phyloP scores from a whole-genome alignment of 2,797 vertebrate species.

The Margarornis squamiger region DNA sequence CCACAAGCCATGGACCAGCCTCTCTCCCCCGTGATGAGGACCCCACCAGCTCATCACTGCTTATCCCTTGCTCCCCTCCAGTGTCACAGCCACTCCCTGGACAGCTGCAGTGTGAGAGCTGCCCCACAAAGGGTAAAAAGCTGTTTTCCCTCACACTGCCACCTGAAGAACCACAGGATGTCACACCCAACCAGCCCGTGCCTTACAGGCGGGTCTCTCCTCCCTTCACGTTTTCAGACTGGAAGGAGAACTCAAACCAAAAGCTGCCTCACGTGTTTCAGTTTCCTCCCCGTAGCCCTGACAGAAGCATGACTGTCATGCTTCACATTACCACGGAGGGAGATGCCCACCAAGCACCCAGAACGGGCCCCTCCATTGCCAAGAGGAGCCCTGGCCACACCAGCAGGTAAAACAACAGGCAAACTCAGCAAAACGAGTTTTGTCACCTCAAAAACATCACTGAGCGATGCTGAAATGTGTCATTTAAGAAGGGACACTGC shows the following conservation, averaged over 20 bases:
- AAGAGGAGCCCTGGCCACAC: not conserved
- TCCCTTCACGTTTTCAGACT: not conserved
- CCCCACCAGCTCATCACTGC: accelerated
- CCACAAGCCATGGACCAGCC: not conserved
- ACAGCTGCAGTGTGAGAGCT: not conserved
- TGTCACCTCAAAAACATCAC: not conserved
- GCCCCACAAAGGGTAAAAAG: not conserved
- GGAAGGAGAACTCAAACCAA: not conserved
- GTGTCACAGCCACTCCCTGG: not conserved
- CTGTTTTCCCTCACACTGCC: accelerated
- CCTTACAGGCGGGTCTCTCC: not conserved
- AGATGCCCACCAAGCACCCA: not conserved
- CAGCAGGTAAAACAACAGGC: not conserved
- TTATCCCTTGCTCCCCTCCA: not conserved
- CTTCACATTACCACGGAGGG: not conserved
- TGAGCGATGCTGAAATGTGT: not conserved
- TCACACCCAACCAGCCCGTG: not conserved
- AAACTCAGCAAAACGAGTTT: not conserved
- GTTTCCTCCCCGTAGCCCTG: not conserved
- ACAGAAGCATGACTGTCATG: not conserved
- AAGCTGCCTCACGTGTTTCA: not conserved
- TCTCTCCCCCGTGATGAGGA: not conserved
- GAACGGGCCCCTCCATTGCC: not conserved
- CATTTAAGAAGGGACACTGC: not conserved
- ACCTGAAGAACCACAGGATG: not conserved